Evolutionary conservation across 1,140 invertebrate species (phyloP).

Genomic region (Zaprionus africanus): DNA sequence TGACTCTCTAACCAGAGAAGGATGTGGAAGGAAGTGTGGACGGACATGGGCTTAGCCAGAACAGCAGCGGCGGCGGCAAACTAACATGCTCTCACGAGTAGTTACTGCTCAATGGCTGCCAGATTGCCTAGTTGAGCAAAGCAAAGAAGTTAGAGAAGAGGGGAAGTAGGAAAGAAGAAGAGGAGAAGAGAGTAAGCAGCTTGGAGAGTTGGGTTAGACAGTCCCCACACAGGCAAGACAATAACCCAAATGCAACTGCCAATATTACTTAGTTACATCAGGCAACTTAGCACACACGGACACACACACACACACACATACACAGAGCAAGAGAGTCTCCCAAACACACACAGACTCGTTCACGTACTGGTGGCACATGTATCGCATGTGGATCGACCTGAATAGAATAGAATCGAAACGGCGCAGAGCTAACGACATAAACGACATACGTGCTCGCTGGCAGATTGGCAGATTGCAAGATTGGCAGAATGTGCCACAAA

Average conservation of each 20-base stretch:
- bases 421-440: constrained; percentile 71
- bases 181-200: neutral
- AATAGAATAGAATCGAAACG: constrained; percentile 54
- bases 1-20: constrained; percentile 27
- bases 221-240: constrained; percentile 52
- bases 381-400: constrained; percentile 52
- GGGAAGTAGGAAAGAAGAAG: neutral
- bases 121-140: constrained; percentile 31
- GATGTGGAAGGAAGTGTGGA: constrained; percentile 4
- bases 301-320: constrained; percentile 23
- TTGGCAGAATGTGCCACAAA: constrained; percentile 43
- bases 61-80: constrained; percentile 5
- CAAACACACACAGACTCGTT: constrained; percentile 20
- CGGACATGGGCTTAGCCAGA: neutral
- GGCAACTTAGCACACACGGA: constrained; percentile 47
- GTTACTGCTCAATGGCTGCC: constrained; percentile 45
- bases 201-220: neutral
- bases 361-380: constrained; percentile 24
- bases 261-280: constrained; percentile 73
- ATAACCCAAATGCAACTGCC: constrained; percentile 80
- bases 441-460: constrained; percentile 63
- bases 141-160: neutral
- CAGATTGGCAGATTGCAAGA: constrained; percentile 48
- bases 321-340: neutral
- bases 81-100: constrained; percentile 19